Conservation (phyloP, 2,113 vertebrate species). For the Macquaria australasica region DNA sequence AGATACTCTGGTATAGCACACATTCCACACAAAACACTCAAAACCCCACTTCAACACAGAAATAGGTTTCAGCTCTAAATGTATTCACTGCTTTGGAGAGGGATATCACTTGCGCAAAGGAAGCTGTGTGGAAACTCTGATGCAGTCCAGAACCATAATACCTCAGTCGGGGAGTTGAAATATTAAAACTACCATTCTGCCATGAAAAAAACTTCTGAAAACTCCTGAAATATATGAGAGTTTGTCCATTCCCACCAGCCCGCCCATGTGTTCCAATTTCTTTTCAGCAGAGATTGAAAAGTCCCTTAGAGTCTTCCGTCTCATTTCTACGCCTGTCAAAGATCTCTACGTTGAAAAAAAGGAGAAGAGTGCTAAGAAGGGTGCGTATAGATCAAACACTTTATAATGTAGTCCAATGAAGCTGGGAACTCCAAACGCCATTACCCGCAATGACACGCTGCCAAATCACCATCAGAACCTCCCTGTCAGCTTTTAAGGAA, state of each 20-base stretch:
- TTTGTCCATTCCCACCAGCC: slow-evolving; percentile 61
- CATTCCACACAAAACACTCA: slow-evolving; percentile 41
- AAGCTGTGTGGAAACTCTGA: slow-evolving; percentile 39
- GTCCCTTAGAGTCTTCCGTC: slow-evolving; percentile 71
- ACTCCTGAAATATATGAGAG: slow-evolving; percentile 71
- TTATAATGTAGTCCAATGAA: slow-evolving; percentile 79
- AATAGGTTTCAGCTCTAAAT: slow-evolving; percentile 45
- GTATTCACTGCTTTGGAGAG: slow-evolving; percentile 40
- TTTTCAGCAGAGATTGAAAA: slow-evolving; percentile 79
- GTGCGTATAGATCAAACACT: slow-evolving; percentile 79
- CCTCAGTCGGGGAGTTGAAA: slow-evolving; percentile 62
- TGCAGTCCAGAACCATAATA: slow-evolving; percentile 59
- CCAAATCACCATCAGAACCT: slow-evolving; percentile 78
- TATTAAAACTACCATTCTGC: slow-evolving; percentile 69
- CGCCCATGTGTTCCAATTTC: slow-evolving; percentile 70
- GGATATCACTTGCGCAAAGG: slow-evolving; percentile 37
- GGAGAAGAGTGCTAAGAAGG: slow-evolving; percentile 62
- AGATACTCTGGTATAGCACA: slow-evolving; percentile 26
- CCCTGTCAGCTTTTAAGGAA: slow-evolving; percentile 78
- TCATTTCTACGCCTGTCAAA: slow-evolving; percentile 80
- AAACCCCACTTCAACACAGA: slow-evolving; percentile 39
- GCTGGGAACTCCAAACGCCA: slow-evolving; percentile 73
- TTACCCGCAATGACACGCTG: slow-evolving; percentile 78
- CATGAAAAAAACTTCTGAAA: slow-evolving; percentile 51
- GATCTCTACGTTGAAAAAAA: slow-evolving; percentile 60